Evolutionary conservation across 2,797 vertebrate genomes (phyloP), one percentile per base, ranked within the genome.

Genomic region (Rhinogobio ventralis): DNA sequence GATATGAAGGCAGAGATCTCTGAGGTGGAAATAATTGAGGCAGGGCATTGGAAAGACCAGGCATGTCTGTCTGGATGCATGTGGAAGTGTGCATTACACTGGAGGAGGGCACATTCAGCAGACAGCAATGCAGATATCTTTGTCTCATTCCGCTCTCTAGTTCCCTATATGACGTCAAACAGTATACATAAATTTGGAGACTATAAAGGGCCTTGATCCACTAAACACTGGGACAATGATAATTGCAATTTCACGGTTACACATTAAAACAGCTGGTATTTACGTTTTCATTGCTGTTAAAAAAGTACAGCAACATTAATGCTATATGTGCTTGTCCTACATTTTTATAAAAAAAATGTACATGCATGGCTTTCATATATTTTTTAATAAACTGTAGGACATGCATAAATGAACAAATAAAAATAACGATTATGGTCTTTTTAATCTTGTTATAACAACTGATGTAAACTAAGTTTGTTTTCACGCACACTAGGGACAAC

Each of bases 1-100:
- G 71, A 68, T 82, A 83, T 85, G 46, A 86, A 84, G 36, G 64
- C 55, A 67, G 67, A 33, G 55, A 86, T 81, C 79, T 86, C 64
- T 86, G 53, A 79, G 73, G 64, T 68, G 51, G 85, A 85, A 71
- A 85, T 68, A 86, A 75, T 72, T 53, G 77, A 75, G 67, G 67
- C 42, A 28, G 49, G 81, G 67, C 57, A 39, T 28, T 15, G 15
- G 30, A 45, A 79, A 79, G 79, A 86, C n/a, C 68, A 74, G 46
- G 51, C 15, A 30, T 45, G 28, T 30, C 53, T 77, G 33, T 67
- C 20, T 57, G 73, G 62, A 76, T 20, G 51, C 9, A 7, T 67
- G 83, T 36, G 51, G 53, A 23, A 33, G 17, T 33, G 80, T 74
- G 79, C 69, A 81, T 72, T 71, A 86, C 51, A 69, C 67, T 11